phyloP scores from a whole-genome alignment of 2,113 vertebrate genomes.

The Leptobrachium leishanense region DNA sequence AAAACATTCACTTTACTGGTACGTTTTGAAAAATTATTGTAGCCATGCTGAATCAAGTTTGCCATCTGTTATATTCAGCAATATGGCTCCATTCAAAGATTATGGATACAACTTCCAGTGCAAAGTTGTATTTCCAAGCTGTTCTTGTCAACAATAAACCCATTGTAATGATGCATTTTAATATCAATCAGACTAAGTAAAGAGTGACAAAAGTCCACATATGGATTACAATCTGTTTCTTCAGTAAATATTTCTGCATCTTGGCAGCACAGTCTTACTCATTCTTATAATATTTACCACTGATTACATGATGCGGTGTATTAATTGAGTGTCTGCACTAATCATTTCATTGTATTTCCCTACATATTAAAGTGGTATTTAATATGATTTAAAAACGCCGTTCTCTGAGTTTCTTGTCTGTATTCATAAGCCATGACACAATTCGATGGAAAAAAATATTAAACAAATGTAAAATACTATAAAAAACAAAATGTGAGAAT shows the following conservation, averaged over 20 bases:
- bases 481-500: too few species aligned
- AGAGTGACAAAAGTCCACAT: slow-evolving; percentile 80
- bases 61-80: slow-evolving; percentile 74
- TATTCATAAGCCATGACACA: too few species aligned
- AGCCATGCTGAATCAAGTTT: slow-evolving; percentile 64
- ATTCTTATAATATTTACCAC: too few species aligned
- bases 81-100: slow-evolving; percentile 62
- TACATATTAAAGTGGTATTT: too few species aligned
- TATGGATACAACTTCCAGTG: slow-evolving; percentile 62
- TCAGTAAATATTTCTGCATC: slow-evolving; percentile 77
- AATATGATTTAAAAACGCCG: too few species aligned
- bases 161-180: slow-evolving; percentile 73
- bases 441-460: neutral
- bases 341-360: too few species aligned
- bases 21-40: slow-evolving; percentile 59
- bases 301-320: too few species aligned
- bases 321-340: too few species aligned
- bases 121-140: slow-evolving; percentile 71
- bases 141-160: slow-evolving; percentile 73
- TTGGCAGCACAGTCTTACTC: slow-evolving; percentile 65
- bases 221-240: slow-evolving; percentile 76
- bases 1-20: slow-evolving; percentile 59
- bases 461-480: neutral
- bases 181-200: slow-evolving; percentile 75
- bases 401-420: too few species aligned